Percentiles rank a stretch among this genome's conserved stretches.
Evolutionary conservation across 2,113 vertebrate species (phyloP).

Genomic region (Notothenia coriiceps): DNA sequence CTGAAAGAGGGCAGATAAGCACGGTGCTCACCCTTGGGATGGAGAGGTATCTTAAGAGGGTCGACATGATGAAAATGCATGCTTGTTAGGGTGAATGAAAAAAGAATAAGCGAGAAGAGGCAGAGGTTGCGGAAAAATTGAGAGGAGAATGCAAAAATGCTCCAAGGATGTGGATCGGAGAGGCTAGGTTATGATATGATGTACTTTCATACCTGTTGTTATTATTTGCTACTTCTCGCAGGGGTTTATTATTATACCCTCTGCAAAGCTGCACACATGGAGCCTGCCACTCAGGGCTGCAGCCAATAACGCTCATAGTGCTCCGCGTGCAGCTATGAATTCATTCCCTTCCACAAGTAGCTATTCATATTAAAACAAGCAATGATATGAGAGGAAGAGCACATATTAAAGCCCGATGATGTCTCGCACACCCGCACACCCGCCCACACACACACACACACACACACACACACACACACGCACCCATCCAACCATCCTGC

Average conservation of each 20-base stretch:
- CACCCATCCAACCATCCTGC: constrained; percentile 11
- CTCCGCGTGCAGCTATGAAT: constrained; percentile 48
- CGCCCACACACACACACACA: too few relatives aligned
- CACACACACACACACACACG: background rate
- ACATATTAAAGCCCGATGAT: constrained; percentile 73
- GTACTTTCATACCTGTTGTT: constrained; percentile 71
- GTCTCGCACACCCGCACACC: constrained; percentile 22
- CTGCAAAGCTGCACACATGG: constrained; percentile 68
- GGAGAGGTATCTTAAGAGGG: constrained; percentile 32
- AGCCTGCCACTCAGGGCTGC: constrained; percentile 75
- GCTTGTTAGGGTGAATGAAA: constrained; percentile 25
- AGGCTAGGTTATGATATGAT: constrained; percentile 68
- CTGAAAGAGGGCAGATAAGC: constrained; percentile 20
- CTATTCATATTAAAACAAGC: constrained; percentile 82
- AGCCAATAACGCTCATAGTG: constrained; percentile 69
- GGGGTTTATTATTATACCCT: constrained; percentile 76
- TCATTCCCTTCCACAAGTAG: constrained; percentile 68
- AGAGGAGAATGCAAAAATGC: constrained; percentile 27
- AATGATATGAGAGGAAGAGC: constrained; percentile 66
- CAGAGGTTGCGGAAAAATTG: constrained; percentile 22
- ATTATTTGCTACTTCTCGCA: constrained; percentile 73
- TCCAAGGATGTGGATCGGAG: constrained; percentile 29
- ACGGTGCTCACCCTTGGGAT: background rate
- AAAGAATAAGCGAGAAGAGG: constrained; percentile 9
- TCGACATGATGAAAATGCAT: constrained; percentile 40